Base-by-base conservation (phyloP, 2,113 vertebrate species). In the Entelurus aequoreus region DNA sequence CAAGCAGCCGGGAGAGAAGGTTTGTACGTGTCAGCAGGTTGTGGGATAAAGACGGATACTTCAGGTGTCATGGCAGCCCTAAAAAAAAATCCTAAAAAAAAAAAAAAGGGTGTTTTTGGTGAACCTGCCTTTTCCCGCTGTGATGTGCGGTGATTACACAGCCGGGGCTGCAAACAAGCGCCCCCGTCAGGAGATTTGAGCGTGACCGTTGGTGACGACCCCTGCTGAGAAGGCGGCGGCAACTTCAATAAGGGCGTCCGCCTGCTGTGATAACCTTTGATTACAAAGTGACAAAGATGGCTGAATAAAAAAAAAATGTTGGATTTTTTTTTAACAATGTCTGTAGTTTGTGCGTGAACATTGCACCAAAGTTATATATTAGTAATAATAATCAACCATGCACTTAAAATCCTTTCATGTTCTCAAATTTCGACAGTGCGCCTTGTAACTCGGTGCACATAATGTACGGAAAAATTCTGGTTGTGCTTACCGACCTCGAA, bases 21-120 rank as follows among this genome's bases (percentile, higher is more conserved):
- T 36, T 16, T 56, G 54, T 14, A 56, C 28, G 36, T 55, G 54
- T 55, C 54, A 38, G 54, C 54, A 55, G 36, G 36, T 46, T 55
- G 36, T 8, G 8, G 15, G 36, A 55, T 55, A 36, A 55, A 55
- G 54, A 55, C n/a, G 35, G 54, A 55, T 40, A 55, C 36, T 8
- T n/a, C 7, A 40, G 38, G 54, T 38, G 36, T 55, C 36, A 37
- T 55, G 6, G 14, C 36, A 13, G 51, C 2, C 9, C 5, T 14
- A 40, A 35, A 52, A 28, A 1, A 52, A 50, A 7, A 16, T 2
- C 1, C 1, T 28, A 38, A 4, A 19, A 40, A 35, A 52, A 28
- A 28, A 48, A 53, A 38, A 55, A 40, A 19, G 37, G 8, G 15
- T 55, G 54, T 6, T 57, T 57, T 57, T 40, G 37, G 38, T 57